A percentile compares a stretch with the other conserved stretches of the same genome.
These are phyloP conservation scores for Neopelma chrysocephalum DNA, from an alignment of 2,797 vertebrate species.

Conservation along the genomic window DNA sequence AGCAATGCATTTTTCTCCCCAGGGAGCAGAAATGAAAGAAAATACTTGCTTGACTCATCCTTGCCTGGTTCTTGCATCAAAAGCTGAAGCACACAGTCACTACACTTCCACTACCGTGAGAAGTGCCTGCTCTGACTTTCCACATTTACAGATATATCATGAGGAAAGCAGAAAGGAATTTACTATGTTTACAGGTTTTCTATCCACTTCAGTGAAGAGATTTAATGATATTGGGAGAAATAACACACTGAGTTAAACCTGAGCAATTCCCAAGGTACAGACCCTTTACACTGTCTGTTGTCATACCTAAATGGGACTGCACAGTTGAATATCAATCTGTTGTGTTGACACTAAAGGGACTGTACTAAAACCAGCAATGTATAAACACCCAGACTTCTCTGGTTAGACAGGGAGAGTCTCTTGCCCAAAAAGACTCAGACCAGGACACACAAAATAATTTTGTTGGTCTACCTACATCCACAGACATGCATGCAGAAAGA, in stretches of 20 bases:
- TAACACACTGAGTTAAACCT: background rate
- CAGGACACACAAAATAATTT: background rate
- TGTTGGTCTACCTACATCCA: rapidly evolving
- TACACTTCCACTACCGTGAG: background rate
- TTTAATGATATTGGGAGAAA: background rate
- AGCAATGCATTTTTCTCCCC: background rate
- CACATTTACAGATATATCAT: background rate
- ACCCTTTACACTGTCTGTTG: background rate
- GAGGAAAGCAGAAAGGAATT: background rate
- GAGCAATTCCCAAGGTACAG: background rate
- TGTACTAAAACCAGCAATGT: background rate
- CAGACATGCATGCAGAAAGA: background rate
- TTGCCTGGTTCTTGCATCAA: background rate
- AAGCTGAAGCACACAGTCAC: background rate
- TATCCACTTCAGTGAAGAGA: background rate
- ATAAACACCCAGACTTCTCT: background rate
- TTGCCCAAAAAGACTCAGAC: background rate
- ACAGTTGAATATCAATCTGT: background rate
- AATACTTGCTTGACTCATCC: conserved; percentile 40
- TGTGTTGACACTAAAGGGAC: background rate
- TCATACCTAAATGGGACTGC: background rate
- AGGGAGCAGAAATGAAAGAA: background rate
- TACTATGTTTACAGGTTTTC: background rate
- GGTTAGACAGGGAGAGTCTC: background rate
- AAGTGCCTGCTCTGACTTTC: background rate